Evolutionary conservation across 2,113 vertebrate species (phyloP), one percentile per base, ranked within the genome.

Genomic region (Apteryx owenii): DNA sequence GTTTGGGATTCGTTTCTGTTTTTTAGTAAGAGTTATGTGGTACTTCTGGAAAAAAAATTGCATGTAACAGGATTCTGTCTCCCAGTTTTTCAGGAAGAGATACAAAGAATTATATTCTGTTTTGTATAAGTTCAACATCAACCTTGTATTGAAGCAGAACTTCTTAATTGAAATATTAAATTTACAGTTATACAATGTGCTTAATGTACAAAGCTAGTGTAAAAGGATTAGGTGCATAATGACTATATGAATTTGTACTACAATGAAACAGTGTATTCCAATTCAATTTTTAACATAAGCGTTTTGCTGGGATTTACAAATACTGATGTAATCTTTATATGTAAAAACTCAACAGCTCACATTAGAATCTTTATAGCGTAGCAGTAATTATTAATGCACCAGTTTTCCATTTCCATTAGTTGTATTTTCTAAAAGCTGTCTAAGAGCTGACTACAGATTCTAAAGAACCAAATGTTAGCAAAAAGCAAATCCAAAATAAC

Each of bases 401-500:
- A 80, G 46, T 79, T 91, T 70, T 87, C 46, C 78, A 94, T 96
- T 95, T 95, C 81, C 92, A 65, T 91, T 44, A 56, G 68, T 91
- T 89, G 0, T 60, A 4, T 44, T 66, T 85, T 71, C 73, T 73
- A 48, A 51, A 88, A 93, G 85, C 66, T 94, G 76, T 80, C 20
- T 90, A 77, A 89, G 95, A 90, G 91, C 93, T 87, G 89, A 90
- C 79, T 90, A 58, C 80, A 94, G 83, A 91, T 93, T 90, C 88
- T 96, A 72, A 82, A 94, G 70, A 95, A 96, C 89, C 96, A 97
- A 95, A 96, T 95, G 82, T 70, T 95, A 93, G 75, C 65, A 80
- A 92, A 95, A 88, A 62, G 36, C 93, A 96, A 85, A 92, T 96
- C 89, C 85, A 81, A 96, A 95, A 96, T 76, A 91, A 70, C 73